These are phyloP conservation scores for Hippasteria phrygiana DNA, from an alignment of 53 echinoderm and acorn worm genomes.

Conservation along the genomic window DNA sequence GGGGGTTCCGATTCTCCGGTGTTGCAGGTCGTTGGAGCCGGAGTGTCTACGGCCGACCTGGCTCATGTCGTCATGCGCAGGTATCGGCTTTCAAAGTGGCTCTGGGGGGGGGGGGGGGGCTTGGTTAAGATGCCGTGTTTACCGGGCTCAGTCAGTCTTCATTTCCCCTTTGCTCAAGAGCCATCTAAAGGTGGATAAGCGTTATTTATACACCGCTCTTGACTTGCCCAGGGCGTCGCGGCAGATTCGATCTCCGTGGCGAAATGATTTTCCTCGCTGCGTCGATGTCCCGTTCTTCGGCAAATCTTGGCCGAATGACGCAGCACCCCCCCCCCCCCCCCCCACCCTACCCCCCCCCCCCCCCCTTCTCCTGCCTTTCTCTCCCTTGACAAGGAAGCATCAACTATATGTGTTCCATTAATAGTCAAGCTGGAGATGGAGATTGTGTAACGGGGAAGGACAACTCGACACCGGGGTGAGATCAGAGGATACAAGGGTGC, in stretches of 20 bases:
- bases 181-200: conserved; percentile 59
- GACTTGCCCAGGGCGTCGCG: conserved; percentile 47
- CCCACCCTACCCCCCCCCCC: background rate
- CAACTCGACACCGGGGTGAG: conserved; percentile 31
- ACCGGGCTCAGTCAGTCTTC: conserved; percentile 49
- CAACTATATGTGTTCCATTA: conserved; percentile 21
- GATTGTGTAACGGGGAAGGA: background rate
- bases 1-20: conserved; percentile 19
- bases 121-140: conserved; percentile 62
- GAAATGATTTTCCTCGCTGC: conserved; percentile 41
- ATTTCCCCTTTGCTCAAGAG: conserved; percentile 56
- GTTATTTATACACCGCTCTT: conserved; percentile 66
- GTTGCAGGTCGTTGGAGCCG: conserved; percentile 26
- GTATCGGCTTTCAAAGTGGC: conserved; percentile 56
- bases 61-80: conserved; percentile 5
- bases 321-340: background rate
- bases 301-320: conserved; percentile 38
- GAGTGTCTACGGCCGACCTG: conserved; percentile 42
- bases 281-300: background rate
- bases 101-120: conserved; percentile 42
- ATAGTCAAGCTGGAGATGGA: conserved; percentile 37
- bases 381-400: conserved; percentile 1
- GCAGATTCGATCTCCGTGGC: conserved; percentile 55
- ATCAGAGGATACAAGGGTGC: conserved; percentile 42
- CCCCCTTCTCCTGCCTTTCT: background rate